These are phyloP conservation scores for Achlya flavicornis DNA, from an alignment of 2,888 invertebrate genomes.

Conservation along the genomic window DNA sequence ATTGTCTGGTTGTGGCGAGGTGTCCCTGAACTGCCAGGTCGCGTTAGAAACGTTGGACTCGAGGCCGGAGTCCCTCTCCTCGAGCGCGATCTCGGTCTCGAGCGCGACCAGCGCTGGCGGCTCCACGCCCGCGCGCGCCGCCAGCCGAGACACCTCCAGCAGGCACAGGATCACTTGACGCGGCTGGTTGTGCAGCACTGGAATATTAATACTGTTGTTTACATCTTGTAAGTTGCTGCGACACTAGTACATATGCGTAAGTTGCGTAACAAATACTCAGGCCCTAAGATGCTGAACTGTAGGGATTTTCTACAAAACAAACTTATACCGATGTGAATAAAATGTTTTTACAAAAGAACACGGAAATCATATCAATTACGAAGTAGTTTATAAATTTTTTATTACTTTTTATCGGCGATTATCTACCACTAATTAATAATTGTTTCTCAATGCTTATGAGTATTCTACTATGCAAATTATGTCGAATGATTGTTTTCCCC, in stretches of 20 bases:
- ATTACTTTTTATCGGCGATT: too few relatives aligned
- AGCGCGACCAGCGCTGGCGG: conserved; percentile 92
- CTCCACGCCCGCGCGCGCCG: conserved; percentile 90
- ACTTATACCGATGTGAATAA: too few relatives aligned
- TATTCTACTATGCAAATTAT: too few relatives aligned
- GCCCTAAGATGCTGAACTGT: too few relatives aligned
- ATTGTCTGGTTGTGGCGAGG: conserved; percentile 54
- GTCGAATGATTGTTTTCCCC: too few relatives aligned
- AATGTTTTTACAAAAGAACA: too few relatives aligned
- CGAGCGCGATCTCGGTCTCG: conserved; percentile 93
- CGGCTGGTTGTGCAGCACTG: conserved; percentile 92
- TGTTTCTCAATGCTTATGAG: too few relatives aligned
- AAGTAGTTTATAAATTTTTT: too few relatives aligned
- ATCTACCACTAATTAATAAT: too few relatives aligned
- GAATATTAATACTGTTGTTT: conserved; percentile 12
- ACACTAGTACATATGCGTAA: not conserved
- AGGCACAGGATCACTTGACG: conserved; percentile 93
- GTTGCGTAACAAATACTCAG: not conserved
- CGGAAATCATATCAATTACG: too few relatives aligned
- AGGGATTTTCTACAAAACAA: too few relatives aligned
- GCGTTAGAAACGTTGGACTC: conserved; percentile 86
- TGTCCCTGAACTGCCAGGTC: conserved; percentile 88
- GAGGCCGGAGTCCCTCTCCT: conserved; percentile 87
- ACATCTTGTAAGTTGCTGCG: not conserved
- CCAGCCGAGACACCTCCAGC: conserved; percentile 92